phyloP scores from a whole-genome alignment of 2,113 vertebrate species.

The Sander vitreus region DNA sequence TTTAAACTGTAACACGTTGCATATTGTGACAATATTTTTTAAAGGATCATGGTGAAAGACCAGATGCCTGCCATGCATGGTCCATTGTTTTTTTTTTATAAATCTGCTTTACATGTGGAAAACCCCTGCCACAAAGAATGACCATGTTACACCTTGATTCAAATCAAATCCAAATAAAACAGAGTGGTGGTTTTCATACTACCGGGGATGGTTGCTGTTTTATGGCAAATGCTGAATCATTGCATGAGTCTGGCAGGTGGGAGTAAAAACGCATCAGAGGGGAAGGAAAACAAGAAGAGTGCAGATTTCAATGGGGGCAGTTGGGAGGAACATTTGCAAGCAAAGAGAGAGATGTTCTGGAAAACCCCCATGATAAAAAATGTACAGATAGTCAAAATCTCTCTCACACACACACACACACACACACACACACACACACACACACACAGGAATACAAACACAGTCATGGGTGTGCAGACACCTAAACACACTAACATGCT shows the following conservation, averaged over 20 bases:
- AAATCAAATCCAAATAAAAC: slow-evolving; percentile 53
- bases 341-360: slow-evolving; percentile 47
- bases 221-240: slow-evolving; percentile 46
- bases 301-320: slow-evolving; percentile 39
- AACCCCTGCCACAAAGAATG: slow-evolving; percentile 34
- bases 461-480: slow-evolving; percentile 31
- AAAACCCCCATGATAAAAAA: slow-evolving; percentile 62
- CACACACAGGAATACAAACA: slow-evolving; percentile 13
- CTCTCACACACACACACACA: slow-evolving; percentile 18
- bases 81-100: neutral
- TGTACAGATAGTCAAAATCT: slow-evolving; percentile 31
- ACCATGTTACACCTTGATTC: slow-evolving; percentile 39
- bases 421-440: slow-evolving; percentile 16
- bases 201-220: slow-evolving; percentile 19
- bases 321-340: slow-evolving; percentile 44
- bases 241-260: slow-evolving; percentile 54
- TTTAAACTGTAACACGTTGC: neutral
- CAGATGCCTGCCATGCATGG: neutral
- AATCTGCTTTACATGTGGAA: slow-evolving; percentile 1
- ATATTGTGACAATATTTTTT: neutral
- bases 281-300: slow-evolving; percentile 6
- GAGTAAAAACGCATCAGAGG: slow-evolving; percentile 40
- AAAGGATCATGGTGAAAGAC: neutral
- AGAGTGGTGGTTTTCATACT: slow-evolving; percentile 26
- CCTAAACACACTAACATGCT: slow-evolving; percentile 58